Evolutionary conservation across 2,113 vertebrate genomes (phyloP).

Genomic region (Chaetorhynchus papuensis): DNA sequence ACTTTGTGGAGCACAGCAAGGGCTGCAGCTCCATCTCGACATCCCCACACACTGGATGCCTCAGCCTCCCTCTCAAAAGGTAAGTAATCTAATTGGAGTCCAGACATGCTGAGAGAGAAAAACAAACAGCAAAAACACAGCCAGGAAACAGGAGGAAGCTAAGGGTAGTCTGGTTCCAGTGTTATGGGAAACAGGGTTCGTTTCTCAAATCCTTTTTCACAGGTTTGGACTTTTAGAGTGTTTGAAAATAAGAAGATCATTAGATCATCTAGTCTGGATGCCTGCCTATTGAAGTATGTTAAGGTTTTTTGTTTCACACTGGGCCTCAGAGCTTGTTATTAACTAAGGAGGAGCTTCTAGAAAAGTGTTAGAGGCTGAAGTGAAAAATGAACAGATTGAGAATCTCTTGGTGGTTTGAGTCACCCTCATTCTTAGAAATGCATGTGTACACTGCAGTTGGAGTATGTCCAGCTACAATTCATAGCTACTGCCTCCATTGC

Average conservation of each 20-base stretch:
- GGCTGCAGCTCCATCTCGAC: background rate
- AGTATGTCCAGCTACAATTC: background rate
- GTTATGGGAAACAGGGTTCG: background rate
- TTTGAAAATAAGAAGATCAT: background rate
- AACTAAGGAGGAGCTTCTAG: background rate
- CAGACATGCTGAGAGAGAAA: background rate
- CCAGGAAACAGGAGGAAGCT: background rate
- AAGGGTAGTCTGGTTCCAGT: background rate
- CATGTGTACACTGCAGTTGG: background rate
- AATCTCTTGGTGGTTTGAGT: slow-evolving; percentile 27
- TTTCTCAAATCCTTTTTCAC: background rate
- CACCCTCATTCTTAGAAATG: slow-evolving; percentile 40
- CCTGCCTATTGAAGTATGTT: background rate
- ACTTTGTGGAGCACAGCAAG: background rate
- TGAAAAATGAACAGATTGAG: slow-evolving; percentile 48
- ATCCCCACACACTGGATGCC: accelerated
- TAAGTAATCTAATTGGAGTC: background rate
- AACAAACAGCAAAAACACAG: background rate
- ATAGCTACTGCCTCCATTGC: background rate
- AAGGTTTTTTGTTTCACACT: background rate
- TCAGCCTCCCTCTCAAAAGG: background rate
- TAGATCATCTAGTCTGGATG: background rate
- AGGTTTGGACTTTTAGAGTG: background rate
- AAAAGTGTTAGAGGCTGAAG: background rate
- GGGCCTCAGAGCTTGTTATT: background rate